Conservation (phyloP, 2,888 invertebrate species). For the Eugnorisma glareosa region DNA sequence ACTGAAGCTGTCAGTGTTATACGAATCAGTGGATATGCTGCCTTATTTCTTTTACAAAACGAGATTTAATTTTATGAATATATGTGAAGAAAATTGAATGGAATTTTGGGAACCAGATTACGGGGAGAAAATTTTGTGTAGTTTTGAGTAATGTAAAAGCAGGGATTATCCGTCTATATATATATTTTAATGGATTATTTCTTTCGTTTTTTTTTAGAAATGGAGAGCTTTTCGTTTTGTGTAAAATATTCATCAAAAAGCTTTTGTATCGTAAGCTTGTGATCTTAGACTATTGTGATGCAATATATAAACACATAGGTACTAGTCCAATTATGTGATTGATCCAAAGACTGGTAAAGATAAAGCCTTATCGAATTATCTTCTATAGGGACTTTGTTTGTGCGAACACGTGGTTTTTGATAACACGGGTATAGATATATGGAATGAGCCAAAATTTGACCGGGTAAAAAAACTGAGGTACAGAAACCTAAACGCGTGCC, state of each 20-base stretch:
- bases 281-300: not conserved
- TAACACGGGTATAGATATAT: too few relatives aligned
- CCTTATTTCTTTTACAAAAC: conserved; percentile 25
- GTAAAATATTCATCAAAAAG: not conserved
- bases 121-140: not conserved
- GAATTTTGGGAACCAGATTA: not conserved
- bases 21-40: conserved; percentile 18
- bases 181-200: not conserved
- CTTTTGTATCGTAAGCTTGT: not conserved
- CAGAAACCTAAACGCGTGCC: not conserved
- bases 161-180: not conserved
- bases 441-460: not conserved
- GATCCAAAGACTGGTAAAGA: not conserved
- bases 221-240: not conserved
- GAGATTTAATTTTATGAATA: not conserved
- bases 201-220: not conserved
- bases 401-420: too few relatives aligned
- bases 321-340: not conserved
- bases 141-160: conserved; percentile 11
- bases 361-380: not conserved
- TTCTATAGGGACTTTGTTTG: too few relatives aligned
- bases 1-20: conserved; percentile 12
- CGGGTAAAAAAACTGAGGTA: not conserved
- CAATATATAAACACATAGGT: not conserved
- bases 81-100: not conserved